These are phyloP conservation scores for Callopanchax toddi DNA, from an alignment of 2,113 vertebrate genomes.

Conservation along the genomic window DNA sequence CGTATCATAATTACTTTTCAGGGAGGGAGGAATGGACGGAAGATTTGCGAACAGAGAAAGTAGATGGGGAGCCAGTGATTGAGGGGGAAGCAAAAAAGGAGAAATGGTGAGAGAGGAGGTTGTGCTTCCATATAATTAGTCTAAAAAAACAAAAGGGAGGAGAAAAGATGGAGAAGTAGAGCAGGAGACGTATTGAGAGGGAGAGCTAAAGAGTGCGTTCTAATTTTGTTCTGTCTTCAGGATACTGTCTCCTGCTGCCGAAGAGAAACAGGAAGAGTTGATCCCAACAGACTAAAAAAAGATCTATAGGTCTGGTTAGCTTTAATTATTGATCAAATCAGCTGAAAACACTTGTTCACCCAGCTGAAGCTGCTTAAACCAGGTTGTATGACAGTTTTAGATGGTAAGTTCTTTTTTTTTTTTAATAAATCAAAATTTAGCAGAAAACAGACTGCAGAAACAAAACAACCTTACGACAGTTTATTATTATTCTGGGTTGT, in stretches of 20 bases:
- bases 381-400: too few relatives aligned
- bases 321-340: background rate
- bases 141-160: background rate
- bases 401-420: too few relatives aligned
- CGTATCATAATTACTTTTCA: constrained; percentile 39
- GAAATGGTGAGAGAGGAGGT: constrained; percentile 14
- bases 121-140: constrained; percentile 34
- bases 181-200: constrained; percentile 14
- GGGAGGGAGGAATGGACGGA: background rate
- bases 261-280: constrained; percentile 4
- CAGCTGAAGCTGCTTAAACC: too few relatives aligned
- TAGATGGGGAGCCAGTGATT: constrained; percentile 3
- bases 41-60: background rate
- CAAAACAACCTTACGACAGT: too few relatives aligned
- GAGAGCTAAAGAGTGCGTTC: constrained; percentile 17
- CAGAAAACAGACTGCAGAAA: too few relatives aligned
- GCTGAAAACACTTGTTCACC: too few relatives aligned
- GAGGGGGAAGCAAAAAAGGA: constrained; percentile 11
- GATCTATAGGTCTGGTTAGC: background rate
- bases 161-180: background rate
- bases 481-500: background rate
- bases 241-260: constrained; percentile 45
- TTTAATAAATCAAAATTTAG: too few relatives aligned
- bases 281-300: background rate
- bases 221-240: constrained; percentile 59